Conservation (phyloP, 2,113 vertebrate genomes). For the Regulus satrapa region DNA sequence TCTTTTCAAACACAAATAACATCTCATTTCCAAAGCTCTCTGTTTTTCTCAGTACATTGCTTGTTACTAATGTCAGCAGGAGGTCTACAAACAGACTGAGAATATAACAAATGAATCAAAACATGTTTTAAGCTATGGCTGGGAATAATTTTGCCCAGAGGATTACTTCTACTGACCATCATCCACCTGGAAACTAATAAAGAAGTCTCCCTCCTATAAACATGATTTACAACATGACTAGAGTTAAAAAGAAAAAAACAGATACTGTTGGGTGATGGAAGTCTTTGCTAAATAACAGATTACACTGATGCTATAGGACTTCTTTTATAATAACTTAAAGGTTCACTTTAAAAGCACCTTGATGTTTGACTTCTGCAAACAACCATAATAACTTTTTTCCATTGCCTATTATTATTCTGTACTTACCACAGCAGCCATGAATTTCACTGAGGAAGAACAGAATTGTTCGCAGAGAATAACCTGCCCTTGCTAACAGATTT, state of each 20-base stretch:
- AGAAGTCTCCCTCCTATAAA: constrained; percentile 29
- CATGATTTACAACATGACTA: constrained; percentile 16
- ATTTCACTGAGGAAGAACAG: constrained; percentile 32
- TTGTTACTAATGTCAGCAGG: constrained; percentile 9
- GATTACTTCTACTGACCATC: constrained; percentile 37
- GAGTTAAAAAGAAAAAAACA: not conserved
- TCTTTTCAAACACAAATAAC: constrained; percentile 19
- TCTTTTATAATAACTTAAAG: not conserved
- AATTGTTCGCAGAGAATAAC: not conserved
- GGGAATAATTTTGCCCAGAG: constrained; percentile 25
- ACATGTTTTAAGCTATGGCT: not conserved
- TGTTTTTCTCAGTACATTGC: not conserved
- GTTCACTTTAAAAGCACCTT: constrained; percentile 34
- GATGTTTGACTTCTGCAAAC: constrained; percentile 5
- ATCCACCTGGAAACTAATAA: constrained; percentile 28
- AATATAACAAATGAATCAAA: constrained; percentile 40
- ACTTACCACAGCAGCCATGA: not conserved
- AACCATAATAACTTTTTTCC: not conserved
- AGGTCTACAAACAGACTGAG: not conserved
- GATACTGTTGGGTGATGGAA: not conserved
- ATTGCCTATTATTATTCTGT: not conserved
- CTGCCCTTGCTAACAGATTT: not conserved
- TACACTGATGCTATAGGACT: not conserved
- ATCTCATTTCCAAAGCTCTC: constrained; percentile 27
- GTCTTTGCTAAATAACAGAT: not conserved